These are phyloP conservation scores for Lucifuga dentata DNA, from an alignment of 2,113 vertebrate genomes.

Conservation along the genomic window DNA sequence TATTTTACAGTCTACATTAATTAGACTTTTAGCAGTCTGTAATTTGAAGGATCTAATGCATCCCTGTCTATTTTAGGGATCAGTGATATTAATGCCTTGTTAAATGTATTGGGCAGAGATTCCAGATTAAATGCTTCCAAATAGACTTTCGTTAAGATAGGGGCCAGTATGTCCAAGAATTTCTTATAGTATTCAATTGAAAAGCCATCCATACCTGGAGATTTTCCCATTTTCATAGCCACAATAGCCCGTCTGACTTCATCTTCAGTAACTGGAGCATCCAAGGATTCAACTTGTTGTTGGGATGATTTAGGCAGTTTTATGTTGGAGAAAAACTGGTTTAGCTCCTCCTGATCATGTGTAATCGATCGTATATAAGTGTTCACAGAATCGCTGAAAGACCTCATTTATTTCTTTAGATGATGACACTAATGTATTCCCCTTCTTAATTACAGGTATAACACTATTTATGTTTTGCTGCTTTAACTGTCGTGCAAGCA, in stretches of 20 bases:
- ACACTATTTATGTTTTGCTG: not conserved
- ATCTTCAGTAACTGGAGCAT: not conserved
- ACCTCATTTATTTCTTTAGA: not conserved
- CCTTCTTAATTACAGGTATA: conserved; percentile 3
- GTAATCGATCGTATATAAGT: too few species aligned
- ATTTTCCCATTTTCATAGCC: conserved; percentile 15
- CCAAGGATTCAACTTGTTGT: not conserved
- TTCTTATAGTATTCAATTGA: conserved; percentile 13
- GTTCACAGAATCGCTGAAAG: too few species aligned
- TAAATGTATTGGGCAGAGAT: conserved; percentile 3
- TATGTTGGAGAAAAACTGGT: not conserved
- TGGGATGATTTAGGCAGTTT: not conserved
- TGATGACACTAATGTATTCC: not conserved
- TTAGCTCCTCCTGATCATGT: too few species aligned
- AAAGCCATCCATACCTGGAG: conserved; percentile 1
- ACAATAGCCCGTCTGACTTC: not conserved
- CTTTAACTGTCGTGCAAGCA: conserved; percentile 1
- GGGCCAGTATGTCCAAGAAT: conserved; percentile 10
- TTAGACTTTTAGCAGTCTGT: not conserved
- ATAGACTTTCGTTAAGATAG: not conserved
- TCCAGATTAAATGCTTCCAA: not conserved
- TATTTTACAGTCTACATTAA: not conserved
- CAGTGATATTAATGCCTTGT: too few species aligned
- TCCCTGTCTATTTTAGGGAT: not conserved
- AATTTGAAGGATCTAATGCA: not conserved